Percentiles rank a stretch among this genome's conserved stretches.
phyloP scores from a whole-genome alignment of 1,140 invertebrate species.

The Oncopeltus fasciatus region DNA sequence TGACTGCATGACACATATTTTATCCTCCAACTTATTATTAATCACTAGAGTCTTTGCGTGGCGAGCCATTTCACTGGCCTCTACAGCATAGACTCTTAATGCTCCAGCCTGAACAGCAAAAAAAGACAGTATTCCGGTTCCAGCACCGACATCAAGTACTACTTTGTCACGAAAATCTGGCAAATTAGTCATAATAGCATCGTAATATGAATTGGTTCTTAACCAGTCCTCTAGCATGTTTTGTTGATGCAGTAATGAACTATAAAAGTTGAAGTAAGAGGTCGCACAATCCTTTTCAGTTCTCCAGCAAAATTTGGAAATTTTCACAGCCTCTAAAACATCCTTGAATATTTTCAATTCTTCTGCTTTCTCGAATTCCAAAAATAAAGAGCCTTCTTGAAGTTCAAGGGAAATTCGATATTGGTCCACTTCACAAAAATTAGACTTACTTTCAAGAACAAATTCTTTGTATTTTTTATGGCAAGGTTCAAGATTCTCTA shows the following conservation, averaged over 20 bases:
- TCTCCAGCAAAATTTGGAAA: background rate
- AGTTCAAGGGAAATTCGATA: too few species aligned
- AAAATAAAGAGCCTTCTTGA: too few species aligned
- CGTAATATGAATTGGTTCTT: conserved; percentile 92
- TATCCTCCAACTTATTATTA: conserved; percentile 72
- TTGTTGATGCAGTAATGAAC: conserved; percentile 96
- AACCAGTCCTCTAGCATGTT: conserved; percentile 99
- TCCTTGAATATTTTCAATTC: conserved; percentile 1
- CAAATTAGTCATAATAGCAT: conserved; percentile 85
- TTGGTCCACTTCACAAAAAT: too few species aligned
- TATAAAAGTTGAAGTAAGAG: conserved; percentile 63
- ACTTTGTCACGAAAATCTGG: conserved; percentile 85
- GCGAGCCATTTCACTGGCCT: conserved; percentile 95
- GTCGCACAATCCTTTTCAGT: background rate
- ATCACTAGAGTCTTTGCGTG: conserved; percentile 84
- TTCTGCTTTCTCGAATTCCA: too few species aligned
- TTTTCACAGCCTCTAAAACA: background rate
- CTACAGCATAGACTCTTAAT: conserved; percentile 90
- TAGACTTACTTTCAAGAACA: too few species aligned
- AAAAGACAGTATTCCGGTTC: conserved; percentile 94
- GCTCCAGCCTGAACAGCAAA: conserved; percentile 96
- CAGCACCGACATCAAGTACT: conserved; percentile 90
- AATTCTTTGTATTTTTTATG: too few species aligned
- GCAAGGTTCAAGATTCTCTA: too few species aligned
- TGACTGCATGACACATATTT: conserved; percentile 83